These are phyloP conservation scores for Danaus chrysippus DNA, from an alignment of 2,888 invertebrate genomes.

Conservation along the genomic window DNA sequence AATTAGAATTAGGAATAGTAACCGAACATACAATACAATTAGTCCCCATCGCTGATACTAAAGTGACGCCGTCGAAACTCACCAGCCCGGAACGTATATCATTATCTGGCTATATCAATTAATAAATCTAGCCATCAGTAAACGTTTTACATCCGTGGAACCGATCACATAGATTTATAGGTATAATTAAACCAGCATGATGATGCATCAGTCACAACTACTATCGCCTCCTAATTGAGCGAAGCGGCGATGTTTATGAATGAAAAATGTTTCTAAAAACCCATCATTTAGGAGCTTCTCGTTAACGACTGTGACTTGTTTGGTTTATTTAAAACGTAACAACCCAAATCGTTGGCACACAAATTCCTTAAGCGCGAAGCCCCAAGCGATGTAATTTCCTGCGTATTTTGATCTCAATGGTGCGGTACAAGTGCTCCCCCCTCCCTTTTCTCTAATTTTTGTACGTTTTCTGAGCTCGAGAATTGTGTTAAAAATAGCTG, in stretches of 20 bases:
- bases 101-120: constrained; percentile 13
- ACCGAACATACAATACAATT: constrained; percentile 42
- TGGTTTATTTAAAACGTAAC: constrained; percentile 73
- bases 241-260: constrained; percentile 13
- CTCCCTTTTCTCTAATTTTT: constrained; percentile 76
- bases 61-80: constrained; percentile 12
- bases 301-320: constrained; percentile 64
- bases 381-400: constrained; percentile 73
- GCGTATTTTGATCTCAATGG: constrained; percentile 78
- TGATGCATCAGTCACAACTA: constrained; percentile 8
- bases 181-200: constrained; percentile 12
- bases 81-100: constrained; percentile 5
- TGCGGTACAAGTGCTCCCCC: constrained; percentile 75
- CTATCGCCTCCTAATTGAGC: constrained; percentile 16
- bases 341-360: constrained; percentile 69
- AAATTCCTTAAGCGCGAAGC: constrained; percentile 59
- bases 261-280: constrained; percentile 24
- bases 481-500: constrained; percentile 75
- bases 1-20: constrained; percentile 72
- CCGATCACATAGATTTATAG: constrained; percentile 11
- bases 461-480: constrained; percentile 74
- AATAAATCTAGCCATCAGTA: constrained; percentile 10
- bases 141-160: constrained; percentile 11
- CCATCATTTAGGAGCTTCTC: constrained; percentile 44
- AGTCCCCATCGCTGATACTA: constrained; percentile 21